phyloP scores from a whole-genome alignment of 1,140 invertebrate genomes.

The Sitobion miscanthi region DNA sequence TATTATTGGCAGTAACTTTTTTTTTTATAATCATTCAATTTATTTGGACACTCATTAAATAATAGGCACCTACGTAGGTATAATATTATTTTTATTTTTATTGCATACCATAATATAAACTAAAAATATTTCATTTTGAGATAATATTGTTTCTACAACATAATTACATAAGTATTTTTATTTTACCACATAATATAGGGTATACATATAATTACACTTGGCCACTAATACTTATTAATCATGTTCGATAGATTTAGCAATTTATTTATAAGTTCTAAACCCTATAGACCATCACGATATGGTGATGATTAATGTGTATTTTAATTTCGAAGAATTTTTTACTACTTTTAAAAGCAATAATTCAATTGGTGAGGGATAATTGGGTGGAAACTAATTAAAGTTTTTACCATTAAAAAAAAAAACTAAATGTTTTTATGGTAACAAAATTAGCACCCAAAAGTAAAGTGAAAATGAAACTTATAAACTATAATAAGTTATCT shows the following conservation, averaged over 20 bases:
- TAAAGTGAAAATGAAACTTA: background rate
- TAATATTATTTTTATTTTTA: too few species aligned
- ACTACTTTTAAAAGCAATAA: background rate
- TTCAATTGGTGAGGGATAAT: background rate
- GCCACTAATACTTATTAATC: background rate
- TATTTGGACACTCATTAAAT: too few species aligned
- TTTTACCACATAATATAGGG: too few species aligned
- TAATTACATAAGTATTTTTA: too few species aligned
- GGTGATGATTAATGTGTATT: background rate
- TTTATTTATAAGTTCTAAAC: constrained; percentile 20
- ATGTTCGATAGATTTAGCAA: background rate
- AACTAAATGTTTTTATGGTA: background rate
- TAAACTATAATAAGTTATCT: background rate
- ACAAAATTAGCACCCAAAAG: background rate
- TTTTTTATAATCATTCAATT: too few species aligned
- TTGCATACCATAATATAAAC: too few species aligned
- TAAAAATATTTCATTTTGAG: too few species aligned
- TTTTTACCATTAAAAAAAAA: background rate
- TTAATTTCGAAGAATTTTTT: background rate
- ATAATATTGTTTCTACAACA: too few species aligned
- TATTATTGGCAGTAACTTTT: too few species aligned
- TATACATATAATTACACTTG: background rate
- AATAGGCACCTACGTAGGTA: too few species aligned
- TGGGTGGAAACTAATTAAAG: constrained; percentile 1
- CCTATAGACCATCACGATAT: background rate